Base-by-base conservation (phyloP, 2,113 vertebrate species). In the Jacana jacana region DNA sequence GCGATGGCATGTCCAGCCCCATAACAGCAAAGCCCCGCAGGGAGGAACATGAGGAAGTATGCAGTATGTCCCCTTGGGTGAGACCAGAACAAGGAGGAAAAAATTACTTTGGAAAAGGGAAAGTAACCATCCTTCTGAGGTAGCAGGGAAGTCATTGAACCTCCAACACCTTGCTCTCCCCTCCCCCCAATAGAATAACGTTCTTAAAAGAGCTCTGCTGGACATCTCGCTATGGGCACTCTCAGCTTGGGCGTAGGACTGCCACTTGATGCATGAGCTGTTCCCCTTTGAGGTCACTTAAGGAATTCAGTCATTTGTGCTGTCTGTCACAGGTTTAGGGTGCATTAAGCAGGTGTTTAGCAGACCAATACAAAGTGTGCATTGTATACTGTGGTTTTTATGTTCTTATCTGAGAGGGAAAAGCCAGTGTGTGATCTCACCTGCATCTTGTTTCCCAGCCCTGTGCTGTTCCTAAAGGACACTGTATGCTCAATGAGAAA, bases 291-390 rank as follows among this genome's bases (percentile, higher is more conserved):
- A 23, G 71, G 76, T 88, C 63, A 44, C 65, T 35, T 13, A 13
- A 88, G 48, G 86, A 94, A 92, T 91, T 80, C 61, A 49, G 80
- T 11, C 48, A 72, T 68, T 92, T 7, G 3, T 85, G 91, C 71
- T 70, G 35, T 33, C 91, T 73, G 70, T 78, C 84, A 27, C 65
- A n/a, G 64, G 48, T 42, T 73, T 46, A 11, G 48, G 68, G 23
- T 55, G 49, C 1, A 0, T 65, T 73, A 75, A 68, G 33, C 42
- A 0, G 0, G 25, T 70, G 77, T 33, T 86, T 7, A 3, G 64
- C 81, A 87, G 69, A 17, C 27, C 0, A 0, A 19, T 46, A 93
- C 63, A 90, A 46, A 81, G 58, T 5, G 1, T 3, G 3, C 46
- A 63, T 91, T 94, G 86, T 96, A 88, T 40, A 33, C 81, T 77